Evolutionary conservation across 2,888 invertebrate genomes (phyloP), one percentile per base, ranked within the genome.

Genomic region (Agonopterix subpropinquella): DNA sequence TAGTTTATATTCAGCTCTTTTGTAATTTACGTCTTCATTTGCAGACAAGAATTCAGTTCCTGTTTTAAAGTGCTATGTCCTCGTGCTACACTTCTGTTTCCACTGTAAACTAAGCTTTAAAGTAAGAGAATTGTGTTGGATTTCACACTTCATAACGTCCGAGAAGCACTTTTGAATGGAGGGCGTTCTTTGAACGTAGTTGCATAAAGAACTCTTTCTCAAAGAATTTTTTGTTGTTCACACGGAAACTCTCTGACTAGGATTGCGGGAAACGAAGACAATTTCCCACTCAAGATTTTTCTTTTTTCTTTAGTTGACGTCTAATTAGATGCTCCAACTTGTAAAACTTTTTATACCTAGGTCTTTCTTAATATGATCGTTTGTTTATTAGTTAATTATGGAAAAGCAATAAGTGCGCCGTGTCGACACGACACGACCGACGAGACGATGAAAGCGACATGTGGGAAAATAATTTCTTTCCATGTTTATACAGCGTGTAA

Each of bases 241-340:
- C 45, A 58, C 60, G 60, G 60, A 60, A 69, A 63, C 60, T 54
- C 51, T 56, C 56, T 56, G 60, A 57, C 65, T 54, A 58, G 64
- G 60, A 62, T 61, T 70, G 70, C 64, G 64, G 69, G 66, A 69
- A 72, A 73, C 71, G 69, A 67, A 70, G 67, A 70, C 67, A 68
- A 70, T 75, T 70, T 70, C 62, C 66, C 56, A 57, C 58, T 57
- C 53, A 51, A 42, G 56, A 56, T 57, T 28, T 28, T 28, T 28
- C 28, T 28, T 28, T 28, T 61, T 62, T 61, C 64, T n/a, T n/a
- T n/a, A 65, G 60, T 61, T 61, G 50, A 48, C 59, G 59, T 62
- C 52, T 28, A 28, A 28, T 28, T 28, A 28, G 28, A 28, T 28
- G 28, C 28, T 28, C 28, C 28, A 28, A 5, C 28, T 28, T 28